These are phyloP conservation scores for Eretmocerus hayati DNA, from an alignment of 2,888 invertebrate genomes.

Conservation along the genomic window DNA sequence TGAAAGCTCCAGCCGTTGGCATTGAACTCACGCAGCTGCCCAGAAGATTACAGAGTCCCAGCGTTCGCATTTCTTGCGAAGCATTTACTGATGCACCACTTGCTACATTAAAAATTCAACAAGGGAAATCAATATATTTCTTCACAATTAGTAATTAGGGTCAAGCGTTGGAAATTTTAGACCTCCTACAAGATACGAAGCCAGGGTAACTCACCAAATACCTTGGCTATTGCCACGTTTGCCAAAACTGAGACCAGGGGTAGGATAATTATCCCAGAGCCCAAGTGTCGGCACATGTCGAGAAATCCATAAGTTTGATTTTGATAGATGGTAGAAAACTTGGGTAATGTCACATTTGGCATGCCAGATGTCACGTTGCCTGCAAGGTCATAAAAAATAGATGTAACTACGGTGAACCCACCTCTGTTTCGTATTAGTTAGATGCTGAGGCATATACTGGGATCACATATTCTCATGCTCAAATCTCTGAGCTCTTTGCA, in stretches of 20 bases:
- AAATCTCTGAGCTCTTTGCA: too few species aligned
- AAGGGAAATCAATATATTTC: too few species aligned
- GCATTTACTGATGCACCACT: slow-evolving; percentile 68
- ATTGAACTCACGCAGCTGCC: slow-evolving; percentile 81
- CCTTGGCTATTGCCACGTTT: slow-evolving; percentile 91
- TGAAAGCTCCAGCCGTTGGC: slow-evolving; percentile 84
- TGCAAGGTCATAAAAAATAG: too few species aligned
- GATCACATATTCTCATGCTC: too few species aligned
- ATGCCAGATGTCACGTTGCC: slow-evolving; percentile 64
- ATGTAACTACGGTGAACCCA: too few species aligned
- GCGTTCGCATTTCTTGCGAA: slow-evolving; percentile 85
- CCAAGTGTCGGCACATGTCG: slow-evolving; percentile 65
- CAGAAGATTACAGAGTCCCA: slow-evolving; percentile 73
- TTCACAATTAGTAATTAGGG: too few species aligned
- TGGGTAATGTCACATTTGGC: slow-evolving; percentile 62
- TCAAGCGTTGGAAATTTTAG: too few species aligned
- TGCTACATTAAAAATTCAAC: too few species aligned
- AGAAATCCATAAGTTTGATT: slow-evolving; percentile 59
- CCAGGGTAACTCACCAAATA: slow-evolving; percentile 71
- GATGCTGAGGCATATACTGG: too few species aligned
- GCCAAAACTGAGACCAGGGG: slow-evolving; percentile 84
- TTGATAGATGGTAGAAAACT: slow-evolving; percentile 55
- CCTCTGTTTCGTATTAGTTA: too few species aligned
- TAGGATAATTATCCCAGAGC: slow-evolving; percentile 70
- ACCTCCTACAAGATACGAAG: too few species aligned